Evolutionary conservation across 2,797 vertebrate species (phyloP), one percentile per base, ranked within the genome.

Genomic region (Rhinella marina): DNA sequence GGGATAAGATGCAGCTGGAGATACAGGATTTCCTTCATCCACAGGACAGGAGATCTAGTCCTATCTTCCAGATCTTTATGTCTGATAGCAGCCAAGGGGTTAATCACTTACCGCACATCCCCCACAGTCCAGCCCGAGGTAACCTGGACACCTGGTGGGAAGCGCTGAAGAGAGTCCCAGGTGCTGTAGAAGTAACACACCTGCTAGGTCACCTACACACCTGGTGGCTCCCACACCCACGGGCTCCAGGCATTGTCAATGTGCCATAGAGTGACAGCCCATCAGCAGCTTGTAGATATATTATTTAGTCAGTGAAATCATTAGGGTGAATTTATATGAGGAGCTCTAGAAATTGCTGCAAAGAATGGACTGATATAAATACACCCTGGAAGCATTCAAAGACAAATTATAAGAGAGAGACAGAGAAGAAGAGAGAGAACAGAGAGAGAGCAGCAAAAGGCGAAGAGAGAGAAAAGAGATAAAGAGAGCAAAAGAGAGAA

Each of bases 131-230:
- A 23, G 78, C 57, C 41, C 14, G 16, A 17, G 57, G 86, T 50
- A 61, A 81, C 73, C 54, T 21, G 14, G 64, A 62, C 79, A 82
- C 75, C 87, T 84, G 87, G 72, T 72, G 61, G 16, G 72, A 66
- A 72, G 41, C 17, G 57, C 1, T n/a, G 48, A 17, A 21, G 57
- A 1, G 70, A 57, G 25, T 21, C 29, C 84, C 88, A 86, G 88
- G 88, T 89, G 88, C 54, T 21, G n/a, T 19, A 70, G 7, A 21
- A 52, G 19, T 9, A 52, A 54, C 25, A 86, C 88, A 87, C 81
- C 88, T 87, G 88, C 48, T 21, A 7, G 32, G 48, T 83, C 80
- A n/a, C 88, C 76, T n/a, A 7, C 61, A 82, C 80, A 89, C 88
- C 88, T 89, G 88, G 80, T 56, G 14, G 54, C 21, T 89, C 73